Conservation (phyloP, 2,113 vertebrate genomes). For the Tachysurus vachellii region DNA sequence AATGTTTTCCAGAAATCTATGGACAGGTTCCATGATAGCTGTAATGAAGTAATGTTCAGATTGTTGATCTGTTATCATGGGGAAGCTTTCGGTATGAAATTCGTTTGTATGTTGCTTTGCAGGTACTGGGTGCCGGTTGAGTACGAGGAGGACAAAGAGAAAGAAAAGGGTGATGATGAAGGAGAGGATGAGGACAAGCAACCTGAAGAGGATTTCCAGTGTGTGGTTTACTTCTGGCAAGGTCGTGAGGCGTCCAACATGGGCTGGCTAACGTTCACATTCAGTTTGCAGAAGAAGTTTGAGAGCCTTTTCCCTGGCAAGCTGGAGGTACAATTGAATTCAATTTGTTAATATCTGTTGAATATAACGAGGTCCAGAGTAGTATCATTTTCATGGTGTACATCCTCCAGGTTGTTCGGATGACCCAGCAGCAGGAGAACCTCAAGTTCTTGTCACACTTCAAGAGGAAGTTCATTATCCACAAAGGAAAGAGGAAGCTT, state of each 20-base stretch:
- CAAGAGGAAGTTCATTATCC: slow-evolving; percentile 96
- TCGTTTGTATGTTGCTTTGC: slow-evolving; percentile 3
- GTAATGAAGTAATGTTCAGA: background rate
- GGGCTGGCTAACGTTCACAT: slow-evolving; percentile 99
- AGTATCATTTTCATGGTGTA: background rate
- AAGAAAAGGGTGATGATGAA: slow-evolving; percentile 60
- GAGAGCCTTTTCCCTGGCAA: slow-evolving; percentile 96
- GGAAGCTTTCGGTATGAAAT: background rate
- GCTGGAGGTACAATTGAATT: slow-evolving; percentile 77
- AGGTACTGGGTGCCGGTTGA: slow-evolving; percentile 98
- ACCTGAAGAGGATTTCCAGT: slow-evolving; percentile 96
- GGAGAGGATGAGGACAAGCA: slow-evolving; percentile 86
- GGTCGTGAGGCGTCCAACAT: slow-evolving; percentile 97
- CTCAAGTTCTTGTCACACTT: slow-evolving; percentile 97
- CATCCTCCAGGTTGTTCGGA: slow-evolving; percentile 84
- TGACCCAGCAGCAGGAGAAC: slow-evolving; percentile 99
- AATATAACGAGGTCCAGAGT: background rate
- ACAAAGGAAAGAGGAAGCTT: slow-evolving; percentile 90
- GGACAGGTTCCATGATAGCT: background rate
- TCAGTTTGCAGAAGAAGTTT: slow-evolving; percentile 98
- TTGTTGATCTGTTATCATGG: too few species aligned
- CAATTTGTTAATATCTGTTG: background rate
- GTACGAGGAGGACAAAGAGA: slow-evolving; percentile 83
- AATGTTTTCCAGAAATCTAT: background rate
- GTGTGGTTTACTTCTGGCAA: slow-evolving; percentile 99